These are phyloP conservation scores for Pleuronectes platessa DNA, from an alignment of 2,113 vertebrate genomes.

Conservation along the genomic window DNA sequence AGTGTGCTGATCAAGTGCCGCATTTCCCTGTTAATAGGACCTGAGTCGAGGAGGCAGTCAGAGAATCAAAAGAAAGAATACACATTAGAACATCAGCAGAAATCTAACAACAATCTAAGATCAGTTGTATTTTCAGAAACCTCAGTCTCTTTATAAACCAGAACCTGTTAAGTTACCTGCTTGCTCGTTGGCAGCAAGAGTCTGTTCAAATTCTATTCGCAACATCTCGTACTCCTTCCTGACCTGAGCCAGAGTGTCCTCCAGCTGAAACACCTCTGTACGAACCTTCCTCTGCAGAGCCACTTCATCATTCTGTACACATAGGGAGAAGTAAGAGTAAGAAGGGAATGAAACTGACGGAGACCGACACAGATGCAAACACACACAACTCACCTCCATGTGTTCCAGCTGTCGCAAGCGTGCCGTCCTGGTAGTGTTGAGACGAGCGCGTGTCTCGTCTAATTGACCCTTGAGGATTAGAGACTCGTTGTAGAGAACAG, in stretches of 20 bases:
- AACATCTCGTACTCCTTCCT: slow-evolving; percentile 98
- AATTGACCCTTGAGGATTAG: slow-evolving; percentile 93
- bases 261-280: slow-evolving; percentile 97
- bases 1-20: slow-evolving; percentile 97
- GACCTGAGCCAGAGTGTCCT: slow-evolving; percentile 96
- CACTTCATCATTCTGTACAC: slow-evolving; percentile 91
- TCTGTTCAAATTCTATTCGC: slow-evolving; percentile 98
- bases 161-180: slow-evolving; percentile 83
- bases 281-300: slow-evolving; percentile 95
- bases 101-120: neutral
- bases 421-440: slow-evolving; percentile 91
- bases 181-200: slow-evolving; percentile 97
- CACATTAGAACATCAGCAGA: neutral
- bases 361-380: neutral
- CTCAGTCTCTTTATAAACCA: neutral
- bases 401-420: slow-evolving; percentile 95
- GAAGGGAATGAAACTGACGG: neutral
- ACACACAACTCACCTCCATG: slow-evolving; percentile 86
- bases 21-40: slow-evolving; percentile 97
- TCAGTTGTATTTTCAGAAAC: neutral
- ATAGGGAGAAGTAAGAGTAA: neutral
- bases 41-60: slow-evolving; percentile 67
- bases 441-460: slow-evolving; percentile 92
- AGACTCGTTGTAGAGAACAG: slow-evolving; percentile 96
- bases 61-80: neutral